Base-by-base conservation (phyloP, 2,888 invertebrate genomes). In the Eupelmus urozonus region DNA sequence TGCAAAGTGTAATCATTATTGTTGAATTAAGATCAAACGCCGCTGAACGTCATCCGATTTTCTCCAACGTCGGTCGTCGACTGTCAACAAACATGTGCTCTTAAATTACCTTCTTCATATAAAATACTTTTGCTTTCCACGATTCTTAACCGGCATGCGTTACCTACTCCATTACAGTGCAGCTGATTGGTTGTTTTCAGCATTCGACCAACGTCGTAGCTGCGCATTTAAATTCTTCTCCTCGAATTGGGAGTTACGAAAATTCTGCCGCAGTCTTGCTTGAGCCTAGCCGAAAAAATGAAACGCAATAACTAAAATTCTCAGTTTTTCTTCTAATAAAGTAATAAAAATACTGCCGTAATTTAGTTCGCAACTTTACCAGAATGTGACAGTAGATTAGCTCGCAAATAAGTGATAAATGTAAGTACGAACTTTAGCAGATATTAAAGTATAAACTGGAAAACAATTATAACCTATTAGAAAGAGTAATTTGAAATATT, bases 181-280 rank as follows among this genome's bases (percentile, higher is more conserved):
- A 1, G 23, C 27, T 42, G 53, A 72, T 72, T 63, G 53, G 53
- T 20, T 53, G 40, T 18, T 18, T 60, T 29, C 1, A 25, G n/a
- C 34, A 29, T 55, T 63, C 45, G 27, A 66, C 25, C 11, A 29
- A 16, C 49, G 45, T 34, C 29, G 16, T 42, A 25, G 13, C 9
- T 66, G 20, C 25, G 18, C 55, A 53, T 72, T 72, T 63, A 72
- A 63, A 65, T 55, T 55, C 40, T 53, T 55, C 23, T 40, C 13
- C 57, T 40, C 69, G 7, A n/a, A n/a, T n/a, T n/a, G n/a, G n/a
- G n/a, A 16, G 13, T 59, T 57, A 57, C 16, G 25, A 66, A 59
- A 74, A 74, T 59, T 34, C 60, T 57, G 42, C 2, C 51, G n/a
- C 9, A 53, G 29, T 53, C 13, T 60, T 25, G 18, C 11, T n/a